Base-by-base conservation (phyloP, 2,797 vertebrate genomes). In the Neopelma chrysocephalum region DNA sequence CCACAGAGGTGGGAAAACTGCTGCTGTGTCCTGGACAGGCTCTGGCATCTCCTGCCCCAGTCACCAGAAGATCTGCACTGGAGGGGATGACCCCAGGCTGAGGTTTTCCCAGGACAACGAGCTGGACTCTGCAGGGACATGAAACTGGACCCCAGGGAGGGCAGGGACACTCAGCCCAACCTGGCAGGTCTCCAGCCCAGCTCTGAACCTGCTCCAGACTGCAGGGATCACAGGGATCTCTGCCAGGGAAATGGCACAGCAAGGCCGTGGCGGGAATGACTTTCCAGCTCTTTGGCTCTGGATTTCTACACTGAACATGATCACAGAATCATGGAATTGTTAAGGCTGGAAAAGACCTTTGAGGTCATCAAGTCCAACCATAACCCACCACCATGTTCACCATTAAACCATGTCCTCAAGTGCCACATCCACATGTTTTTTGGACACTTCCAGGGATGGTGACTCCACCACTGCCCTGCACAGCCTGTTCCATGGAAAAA, bases 11-110 rank as follows among this genome's bases (percentile, higher is more conserved):
- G 23, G 60, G 82, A 14, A 12, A 43, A 53, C 27, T 31, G 2
- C 20, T 9, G 27, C 38, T 0, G 8, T 2, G 34, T 26, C 66
- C 65, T 18, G 1, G 2, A 2, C 0, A 2, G 68, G 3, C 5
- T 3, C 36, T 38, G 68, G 31, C 12, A 16, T 22, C 66, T 83
- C 81, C 71, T 47, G 10, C 34, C 18, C n/a, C 32, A 53, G 62
- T 7, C 10, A 19, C 40, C 54, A 40, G 13, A 3, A 5, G 29
- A 40, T 29, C 27, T 36, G 38, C 23, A 23, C 15, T 22, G 20
- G 23, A 16, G 23, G 36, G 4, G 38, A 22, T 3, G 51, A 66
- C 36, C 48, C 47, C 23, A 27, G 29, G 10, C 11, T 14, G 16
- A 23, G 20, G 42, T 7, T 12, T 45, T 38, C 31, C 50, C 66